Percentiles rank a stretch among this genome's conserved stretches.
Evolutionary conservation across 2,797 vertebrate species (phyloP).

Genomic region (Holocentrus rufus): DNA sequence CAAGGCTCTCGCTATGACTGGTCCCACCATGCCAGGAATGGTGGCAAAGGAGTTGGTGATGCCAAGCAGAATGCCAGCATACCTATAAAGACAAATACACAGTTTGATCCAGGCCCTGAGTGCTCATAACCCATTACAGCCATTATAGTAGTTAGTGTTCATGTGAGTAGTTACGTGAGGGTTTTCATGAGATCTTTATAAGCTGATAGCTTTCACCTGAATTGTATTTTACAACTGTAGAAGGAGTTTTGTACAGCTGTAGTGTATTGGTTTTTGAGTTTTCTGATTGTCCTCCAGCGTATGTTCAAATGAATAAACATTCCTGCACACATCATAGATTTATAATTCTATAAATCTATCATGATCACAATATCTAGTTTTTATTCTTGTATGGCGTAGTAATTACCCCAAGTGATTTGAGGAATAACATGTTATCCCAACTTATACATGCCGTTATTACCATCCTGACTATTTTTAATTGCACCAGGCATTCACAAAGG

Average conservation of each 20-base stretch:
- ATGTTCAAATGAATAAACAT: no score
- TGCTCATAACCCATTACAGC: not conserved
- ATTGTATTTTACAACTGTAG: no score
- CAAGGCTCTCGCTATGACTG: conserved; percentile 90
- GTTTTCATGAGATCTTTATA: not conserved
- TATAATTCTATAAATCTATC: no score
- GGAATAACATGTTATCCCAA: no score
- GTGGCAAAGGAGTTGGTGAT: conserved; percentile 99
- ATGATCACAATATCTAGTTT: no score
- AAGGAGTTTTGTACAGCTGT: no score
- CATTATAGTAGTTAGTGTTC: not conserved
- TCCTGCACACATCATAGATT: no score
- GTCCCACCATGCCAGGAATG: conserved; percentile 96
- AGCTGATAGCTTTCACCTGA: not conserved
- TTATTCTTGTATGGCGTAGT: no score
- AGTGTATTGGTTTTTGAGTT: no score
- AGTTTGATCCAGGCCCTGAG: not conserved
- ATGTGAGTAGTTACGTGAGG: no score
- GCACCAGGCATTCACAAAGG: not conserved
- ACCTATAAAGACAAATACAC: conserved; percentile 77
- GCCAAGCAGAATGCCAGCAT: conserved; percentile 95
- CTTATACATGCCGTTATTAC: not conserved
- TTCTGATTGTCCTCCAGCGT: no score
- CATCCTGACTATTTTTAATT: not conserved
- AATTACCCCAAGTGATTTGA: no score